Evolutionary conservation across 2,797 vertebrate genomes (phyloP).

Genomic region (Lepilemur septentrionalis): DNA sequence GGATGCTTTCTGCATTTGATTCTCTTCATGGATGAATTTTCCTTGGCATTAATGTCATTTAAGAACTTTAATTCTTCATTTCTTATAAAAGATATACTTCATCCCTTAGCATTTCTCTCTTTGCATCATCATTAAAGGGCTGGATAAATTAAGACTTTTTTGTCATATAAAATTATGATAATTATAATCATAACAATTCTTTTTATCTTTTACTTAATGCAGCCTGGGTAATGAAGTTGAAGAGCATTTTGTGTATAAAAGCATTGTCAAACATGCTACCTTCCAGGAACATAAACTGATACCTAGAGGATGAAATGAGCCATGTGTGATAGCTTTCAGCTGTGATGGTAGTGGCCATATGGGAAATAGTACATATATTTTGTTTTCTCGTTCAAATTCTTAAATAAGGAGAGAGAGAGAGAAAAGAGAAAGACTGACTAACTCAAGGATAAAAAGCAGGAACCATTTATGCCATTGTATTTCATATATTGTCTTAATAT

Average conservation of each 20-base stretch:
- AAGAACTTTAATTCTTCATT: slow-evolving; percentile 29
- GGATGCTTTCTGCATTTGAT: not conserved
- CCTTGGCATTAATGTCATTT: not conserved
- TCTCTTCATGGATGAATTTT: slow-evolving; percentile 39
- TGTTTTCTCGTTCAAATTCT: slow-evolving; percentile 28
- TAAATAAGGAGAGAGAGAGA: not conserved
- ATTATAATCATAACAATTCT: slow-evolving; percentile 44
- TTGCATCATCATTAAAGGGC: not conserved
- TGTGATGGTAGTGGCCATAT: not conserved
- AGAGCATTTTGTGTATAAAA: slow-evolving; percentile 38
- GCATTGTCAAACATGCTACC: not conserved
- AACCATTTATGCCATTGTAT: not conserved
- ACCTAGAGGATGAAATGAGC: not conserved
- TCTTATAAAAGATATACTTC: not conserved
- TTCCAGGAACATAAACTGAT: not conserved
- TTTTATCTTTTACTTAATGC: slow-evolving; percentile 14
- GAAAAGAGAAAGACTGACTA: not conserved
- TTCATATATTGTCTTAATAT: not conserved
- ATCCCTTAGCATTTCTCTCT: not conserved
- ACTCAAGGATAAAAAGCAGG: not conserved
- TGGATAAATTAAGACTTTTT: not conserved
- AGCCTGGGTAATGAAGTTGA: not conserved
- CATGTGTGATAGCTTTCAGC: not conserved
- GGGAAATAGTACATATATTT: not conserved
- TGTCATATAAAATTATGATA: slow-evolving; percentile 17